These are phyloP conservation scores for Myripristis jacobus DNA, from an alignment of 2,797 vertebrate genomes.

Conservation along the genomic window DNA sequence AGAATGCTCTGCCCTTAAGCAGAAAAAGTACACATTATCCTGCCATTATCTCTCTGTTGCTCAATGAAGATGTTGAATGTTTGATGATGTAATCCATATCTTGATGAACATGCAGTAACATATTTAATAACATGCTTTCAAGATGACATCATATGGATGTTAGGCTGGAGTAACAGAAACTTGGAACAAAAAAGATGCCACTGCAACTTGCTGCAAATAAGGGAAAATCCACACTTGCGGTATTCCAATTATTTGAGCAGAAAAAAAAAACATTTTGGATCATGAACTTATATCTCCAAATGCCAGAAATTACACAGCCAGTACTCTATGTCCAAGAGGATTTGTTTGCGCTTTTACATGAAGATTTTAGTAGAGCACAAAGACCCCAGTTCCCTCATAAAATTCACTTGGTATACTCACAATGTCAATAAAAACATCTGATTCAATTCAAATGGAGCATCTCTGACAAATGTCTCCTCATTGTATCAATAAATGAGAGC, in stretches of 20 bases:
- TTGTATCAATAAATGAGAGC: too few relatives aligned
- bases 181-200: background rate
- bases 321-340: background rate
- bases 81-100: background rate
- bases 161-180: constrained; percentile 11
- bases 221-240: constrained; percentile 4
- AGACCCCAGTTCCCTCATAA: background rate
- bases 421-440: background rate
- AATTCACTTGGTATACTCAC: background rate
- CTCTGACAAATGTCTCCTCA: too few relatives aligned
- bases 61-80: background rate
- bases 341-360: background rate
- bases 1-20: too few relatives aligned
- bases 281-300: background rate
- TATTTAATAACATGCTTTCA: constrained; percentile 12
- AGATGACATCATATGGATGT: background rate
- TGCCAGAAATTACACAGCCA: background rate
- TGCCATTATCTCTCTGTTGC: background rate
- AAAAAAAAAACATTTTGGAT: background rate
- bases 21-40: background rate
- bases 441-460: too few relatives aligned
- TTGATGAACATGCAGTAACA: constrained; percentile 22
- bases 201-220: background rate
- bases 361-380: background rate
- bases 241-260: background rate